phyloP scores from a whole-genome alignment of 2,888 invertebrate genomes.

The Empis livida region DNA sequence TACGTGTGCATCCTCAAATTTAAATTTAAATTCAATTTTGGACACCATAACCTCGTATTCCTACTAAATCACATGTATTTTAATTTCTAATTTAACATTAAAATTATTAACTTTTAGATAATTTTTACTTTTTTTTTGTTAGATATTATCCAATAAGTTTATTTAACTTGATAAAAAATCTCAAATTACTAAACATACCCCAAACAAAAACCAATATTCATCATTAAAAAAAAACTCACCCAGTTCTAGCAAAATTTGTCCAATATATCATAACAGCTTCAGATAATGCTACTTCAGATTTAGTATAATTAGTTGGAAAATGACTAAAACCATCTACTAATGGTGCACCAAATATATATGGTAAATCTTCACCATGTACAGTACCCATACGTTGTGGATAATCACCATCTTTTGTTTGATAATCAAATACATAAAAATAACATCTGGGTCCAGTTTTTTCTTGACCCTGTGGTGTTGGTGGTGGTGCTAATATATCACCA shows the following conservation, averaged over 20 bases:
- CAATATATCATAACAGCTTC: conserved; percentile 81
- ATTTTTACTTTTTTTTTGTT: no score
- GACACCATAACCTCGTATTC: no score
- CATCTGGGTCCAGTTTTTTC: conserved; percentile 58
- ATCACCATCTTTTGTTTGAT: conserved; percentile 79
- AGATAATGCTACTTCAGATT: conserved; percentile 70
- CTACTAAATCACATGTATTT: no score
- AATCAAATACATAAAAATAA: conserved; percentile 84
- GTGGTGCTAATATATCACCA: conserved; percentile 64
- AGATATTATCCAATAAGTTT: no score
- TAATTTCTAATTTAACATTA: no score
- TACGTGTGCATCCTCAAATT: no score
- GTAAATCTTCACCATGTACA: conserved; percentile 83
- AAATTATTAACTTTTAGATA: no score
- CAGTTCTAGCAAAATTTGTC: conserved; percentile 76
- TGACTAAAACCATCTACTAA: conserved; percentile 67
- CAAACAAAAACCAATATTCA: no score
- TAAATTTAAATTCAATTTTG: no score
- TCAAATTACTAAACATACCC: no score
- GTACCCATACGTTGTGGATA: conserved; percentile 88
- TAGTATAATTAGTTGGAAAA: conserved; percentile 79
- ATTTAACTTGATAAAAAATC: no score
- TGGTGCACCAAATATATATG: conserved; percentile 85
- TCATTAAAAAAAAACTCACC: conserved; percentile 47
- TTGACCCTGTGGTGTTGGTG: conserved; percentile 41